Evolutionary conservation across 2,797 vertebrate species (phyloP).

Genomic region (Apogon talboti): DNA sequence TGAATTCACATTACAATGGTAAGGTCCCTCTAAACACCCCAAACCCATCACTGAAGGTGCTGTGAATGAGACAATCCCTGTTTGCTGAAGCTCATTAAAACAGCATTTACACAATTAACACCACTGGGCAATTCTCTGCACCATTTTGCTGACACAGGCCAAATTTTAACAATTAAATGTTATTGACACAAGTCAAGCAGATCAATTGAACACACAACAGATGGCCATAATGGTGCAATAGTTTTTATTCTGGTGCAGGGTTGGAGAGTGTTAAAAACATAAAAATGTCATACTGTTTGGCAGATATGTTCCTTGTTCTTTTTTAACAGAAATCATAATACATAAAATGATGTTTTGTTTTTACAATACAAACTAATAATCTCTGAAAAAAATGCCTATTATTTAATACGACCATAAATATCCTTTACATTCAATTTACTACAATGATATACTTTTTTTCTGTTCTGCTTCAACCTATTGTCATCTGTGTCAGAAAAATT

Average conservation of each 20-base stretch:
- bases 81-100: constrained; percentile 80
- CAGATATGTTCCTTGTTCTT: neutral
- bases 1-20: constrained; percentile 84
- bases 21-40: constrained; percentile 75
- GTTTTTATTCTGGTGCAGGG: constrained; percentile 17
- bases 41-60: constrained; percentile 79
- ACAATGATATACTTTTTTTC: no score
- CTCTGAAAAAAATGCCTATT: no score
- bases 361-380: neutral
- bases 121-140: constrained; percentile 54
- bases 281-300: neutral
- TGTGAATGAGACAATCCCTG: constrained; percentile 50
- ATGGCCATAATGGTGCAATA: constrained; percentile 44
- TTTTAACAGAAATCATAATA: neutral
- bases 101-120: constrained; percentile 83
- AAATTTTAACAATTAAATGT: constrained; percentile 73
- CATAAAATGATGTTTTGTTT: no score
- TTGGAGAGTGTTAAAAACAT: neutral
- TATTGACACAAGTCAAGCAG: constrained; percentile 48
- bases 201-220: constrained; percentile 44
- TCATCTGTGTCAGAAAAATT: neutral
- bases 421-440: neutral
- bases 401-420: neutral
- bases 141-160: constrained; percentile 33
- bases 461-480: neutral